Conservation (phyloP, 2,888 invertebrate genomes). For the Drosophila neutralis region DNA sequence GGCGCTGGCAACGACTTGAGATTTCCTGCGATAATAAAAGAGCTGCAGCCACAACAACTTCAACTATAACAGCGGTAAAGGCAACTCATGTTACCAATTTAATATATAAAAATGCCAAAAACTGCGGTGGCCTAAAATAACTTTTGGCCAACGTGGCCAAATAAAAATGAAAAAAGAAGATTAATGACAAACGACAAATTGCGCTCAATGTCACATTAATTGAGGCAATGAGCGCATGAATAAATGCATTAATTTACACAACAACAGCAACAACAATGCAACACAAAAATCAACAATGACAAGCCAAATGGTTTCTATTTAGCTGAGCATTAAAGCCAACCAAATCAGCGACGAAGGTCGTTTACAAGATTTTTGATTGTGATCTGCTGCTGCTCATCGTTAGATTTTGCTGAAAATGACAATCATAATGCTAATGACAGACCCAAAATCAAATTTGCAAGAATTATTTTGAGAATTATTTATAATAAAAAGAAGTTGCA, state of each 20-base stretch:
- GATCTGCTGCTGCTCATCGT: slow-evolving; percentile 23
- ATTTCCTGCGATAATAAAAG: slow-evolving; percentile 60
- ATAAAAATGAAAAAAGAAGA: slow-evolving; percentile 69
- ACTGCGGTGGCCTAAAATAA: slow-evolving; percentile 52
- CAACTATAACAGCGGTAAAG: neutral
- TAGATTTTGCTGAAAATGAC: slow-evolving; percentile 23
- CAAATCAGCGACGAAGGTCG: slow-evolving; percentile 58
- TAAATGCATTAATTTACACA: slow-evolving; percentile 71
- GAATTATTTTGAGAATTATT: slow-evolving; percentile 21
- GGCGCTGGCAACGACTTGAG: slow-evolving; percentile 49
- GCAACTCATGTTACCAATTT: slow-evolving; percentile 29
- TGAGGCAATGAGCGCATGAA: slow-evolving; percentile 77
- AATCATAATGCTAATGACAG: slow-evolving; percentile 15
- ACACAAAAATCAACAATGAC: slow-evolving; percentile 52
- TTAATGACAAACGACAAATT: slow-evolving; percentile 81
- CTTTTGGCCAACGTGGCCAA: slow-evolving; percentile 45
- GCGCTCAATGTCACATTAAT: slow-evolving; percentile 82
- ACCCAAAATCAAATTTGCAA: neutral
- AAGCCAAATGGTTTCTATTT: slow-evolving; percentile 58
- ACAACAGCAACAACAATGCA: slow-evolving; percentile 27
- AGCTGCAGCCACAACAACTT: slow-evolving; percentile 14
- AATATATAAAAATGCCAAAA: slow-evolving; percentile 50
- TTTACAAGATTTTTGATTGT: slow-evolving; percentile 50
- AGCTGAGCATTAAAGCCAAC: slow-evolving; percentile 36
- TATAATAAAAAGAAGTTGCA: slow-evolving; percentile 4